phyloP scores from a whole-genome alignment of 2,797 vertebrate genomes.

The Acrossocheilus wenchowensis region DNA sequence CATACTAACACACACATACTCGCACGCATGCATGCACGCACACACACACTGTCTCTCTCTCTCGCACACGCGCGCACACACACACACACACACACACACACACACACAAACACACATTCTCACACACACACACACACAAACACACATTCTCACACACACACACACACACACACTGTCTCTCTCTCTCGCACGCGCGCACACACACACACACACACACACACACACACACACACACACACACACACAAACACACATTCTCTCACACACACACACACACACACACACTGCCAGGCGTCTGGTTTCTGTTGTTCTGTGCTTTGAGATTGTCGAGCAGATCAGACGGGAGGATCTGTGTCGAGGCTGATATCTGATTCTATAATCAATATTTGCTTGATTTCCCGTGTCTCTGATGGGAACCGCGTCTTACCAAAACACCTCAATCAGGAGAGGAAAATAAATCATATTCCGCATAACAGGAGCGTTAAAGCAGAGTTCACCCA shows the following conservation, averaged over 20 bases:
- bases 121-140: too few species aligned
- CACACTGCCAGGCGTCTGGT: background rate
- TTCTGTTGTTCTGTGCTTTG: background rate
- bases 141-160: too few species aligned
- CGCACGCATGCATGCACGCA: too few species aligned
- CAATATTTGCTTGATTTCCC: slow-evolving; percentile 14
- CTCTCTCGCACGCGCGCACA: accelerated
- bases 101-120: too few species aligned
- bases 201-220: background rate
- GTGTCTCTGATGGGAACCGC: background rate
- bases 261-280: background rate
- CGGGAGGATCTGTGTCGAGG: background rate
- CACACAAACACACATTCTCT: too few species aligned
- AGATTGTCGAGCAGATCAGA: background rate
- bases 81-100: background rate
- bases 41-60: too few species aligned
- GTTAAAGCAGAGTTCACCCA: background rate
- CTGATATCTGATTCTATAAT: slow-evolving; percentile 15
- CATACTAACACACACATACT: too few species aligned
- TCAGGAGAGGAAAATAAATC: background rate
- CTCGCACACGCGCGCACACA: too few species aligned
- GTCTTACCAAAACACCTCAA: background rate
- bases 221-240: background rate
- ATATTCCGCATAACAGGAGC: background rate
- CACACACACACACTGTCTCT: too few species aligned